A percentile compares a stretch with the other conserved stretches of the same genome.
Conservation (phyloP, 2,888 invertebrate genomes). For the Neocrepidodera transversa region DNA sequence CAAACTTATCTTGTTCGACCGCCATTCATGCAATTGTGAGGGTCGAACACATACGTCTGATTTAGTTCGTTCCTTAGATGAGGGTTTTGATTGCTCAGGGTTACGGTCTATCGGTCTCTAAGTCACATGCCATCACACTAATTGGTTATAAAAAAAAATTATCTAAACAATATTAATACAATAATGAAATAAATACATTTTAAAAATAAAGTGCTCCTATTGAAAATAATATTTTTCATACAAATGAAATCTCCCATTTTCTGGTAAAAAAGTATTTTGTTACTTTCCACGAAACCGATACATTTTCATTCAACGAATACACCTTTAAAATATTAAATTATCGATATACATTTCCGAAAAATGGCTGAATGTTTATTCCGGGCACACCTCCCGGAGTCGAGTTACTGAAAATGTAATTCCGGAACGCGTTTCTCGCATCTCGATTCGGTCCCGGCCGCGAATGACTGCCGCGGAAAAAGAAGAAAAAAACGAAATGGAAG, state of each 20-base stretch:
- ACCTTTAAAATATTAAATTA: slow-evolving; percentile 41
- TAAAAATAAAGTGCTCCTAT: no score
- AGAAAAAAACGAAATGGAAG: slow-evolving; percentile 8
- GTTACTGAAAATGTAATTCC: slow-evolving; percentile 57
- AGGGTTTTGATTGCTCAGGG: slow-evolving; percentile 25
- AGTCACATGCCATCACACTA: slow-evolving; percentile 21
- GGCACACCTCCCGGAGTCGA: slow-evolving; percentile 52
- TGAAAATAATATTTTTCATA: no score
- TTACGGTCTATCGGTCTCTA: slow-evolving; percentile 18
- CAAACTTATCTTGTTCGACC: slow-evolving; percentile 52
- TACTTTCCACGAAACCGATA: slow-evolving; percentile 11
- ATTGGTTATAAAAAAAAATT: no score
- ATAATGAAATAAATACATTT: no score
- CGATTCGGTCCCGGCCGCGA: slow-evolving; percentile 44
- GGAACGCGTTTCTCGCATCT: slow-evolving; percentile 52
- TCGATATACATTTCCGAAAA: slow-evolving; percentile 41
- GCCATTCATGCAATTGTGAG: slow-evolving; percentile 44
- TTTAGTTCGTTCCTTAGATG: slow-evolving; percentile 24
- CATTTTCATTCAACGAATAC: slow-evolving; percentile 22
- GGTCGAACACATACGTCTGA: slow-evolving; percentile 34
- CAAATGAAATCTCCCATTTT: background rate
- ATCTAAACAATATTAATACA: no score
- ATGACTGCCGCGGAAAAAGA: slow-evolving; percentile 14
- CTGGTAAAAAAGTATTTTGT: background rate
- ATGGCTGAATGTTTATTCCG: slow-evolving; percentile 48